Evolutionary conservation across 2,888 invertebrate species (phyloP).

Genomic region (Drosophila paranaensis): DNA sequence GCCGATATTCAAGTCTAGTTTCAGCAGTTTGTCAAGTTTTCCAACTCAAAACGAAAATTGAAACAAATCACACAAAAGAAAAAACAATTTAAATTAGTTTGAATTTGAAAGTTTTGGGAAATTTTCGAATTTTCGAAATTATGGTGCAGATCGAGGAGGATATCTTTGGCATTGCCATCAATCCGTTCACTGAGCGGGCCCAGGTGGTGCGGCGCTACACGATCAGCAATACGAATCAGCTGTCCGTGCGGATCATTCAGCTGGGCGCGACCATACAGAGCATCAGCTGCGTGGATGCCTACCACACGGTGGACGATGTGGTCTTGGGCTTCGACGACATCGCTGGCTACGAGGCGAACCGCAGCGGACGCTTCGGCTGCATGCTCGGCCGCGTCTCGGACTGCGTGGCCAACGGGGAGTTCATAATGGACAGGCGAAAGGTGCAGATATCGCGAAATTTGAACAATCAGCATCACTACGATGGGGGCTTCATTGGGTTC

Average conservation of each 20-base stretch:
- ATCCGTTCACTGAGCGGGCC: slow-evolving; percentile 75
- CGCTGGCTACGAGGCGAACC: slow-evolving; percentile 87
- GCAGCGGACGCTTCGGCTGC: slow-evolving; percentile 93
- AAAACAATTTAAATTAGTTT: background rate
- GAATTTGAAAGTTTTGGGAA: background rate
- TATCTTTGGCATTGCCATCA: slow-evolving; percentile 74
- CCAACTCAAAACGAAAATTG: background rate
- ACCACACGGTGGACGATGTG: slow-evolving; percentile 90
- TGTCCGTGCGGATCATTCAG: slow-evolving; percentile 86
- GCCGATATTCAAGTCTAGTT: too few species aligned
- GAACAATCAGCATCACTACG: slow-evolving; percentile 89
- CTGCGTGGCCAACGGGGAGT: slow-evolving; percentile 89
- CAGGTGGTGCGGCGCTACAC: slow-evolving; percentile 79
- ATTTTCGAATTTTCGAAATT: slow-evolving; percentile 13
- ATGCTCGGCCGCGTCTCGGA: slow-evolving; percentile 95
- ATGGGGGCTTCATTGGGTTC: slow-evolving; percentile 94
- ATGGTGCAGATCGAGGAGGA: slow-evolving; percentile 82
- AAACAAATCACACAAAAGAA: too few species aligned
- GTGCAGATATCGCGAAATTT: slow-evolving; percentile 90
- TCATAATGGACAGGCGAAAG: slow-evolving; percentile 88
- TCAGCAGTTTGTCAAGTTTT: too few species aligned
- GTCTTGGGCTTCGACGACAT: slow-evolving; percentile 92
- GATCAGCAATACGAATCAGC: slow-evolving; percentile 70
- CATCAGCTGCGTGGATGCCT: slow-evolving; percentile 90
- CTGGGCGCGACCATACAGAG: slow-evolving; percentile 93